Base-by-base conservation (phyloP, 2,888 invertebrate genomes). In the Ganaspis brasiliensis region DNA sequence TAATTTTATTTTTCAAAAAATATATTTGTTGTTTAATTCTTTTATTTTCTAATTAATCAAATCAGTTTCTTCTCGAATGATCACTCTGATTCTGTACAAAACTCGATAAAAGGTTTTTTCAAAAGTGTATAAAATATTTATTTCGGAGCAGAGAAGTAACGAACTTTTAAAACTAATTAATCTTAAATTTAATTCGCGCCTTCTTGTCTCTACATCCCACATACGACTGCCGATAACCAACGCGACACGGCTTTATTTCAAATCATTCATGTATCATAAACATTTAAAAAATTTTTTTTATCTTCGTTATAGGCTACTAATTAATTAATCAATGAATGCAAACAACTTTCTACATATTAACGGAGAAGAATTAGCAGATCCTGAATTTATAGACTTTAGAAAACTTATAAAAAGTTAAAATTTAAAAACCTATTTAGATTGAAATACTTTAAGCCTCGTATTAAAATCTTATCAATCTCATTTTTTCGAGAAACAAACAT, bases 151-250 rank as follows among this genome's bases (percentile, higher is more conserved):
- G 26, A n/a, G 40, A 63, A 19, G 6, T n/a, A 21, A 45, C 10
- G 24, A 45, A 67, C 40, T 45, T 67, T 21, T 3, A 67, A 67
- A 67, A 45, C n/a, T 26, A 21, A 67, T 45, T 67, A 12, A 45
- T n/a, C 24, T 9, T 24, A 67, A 67, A 67, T 45, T 3, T 21
- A 45, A 67, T 24, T n/a, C 26, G 45, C 24, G 45, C 45, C 67
- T 26, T 45, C 45, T 24, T 45, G 9, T 14, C n/a, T 49, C 45
- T 40, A 45, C 45, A 45, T 40, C 45, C 40, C 45, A 67, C 24
- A 4, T 26, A n/a, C 24, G 67, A 67, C 67, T 67, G 26, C 10
- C 67, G 24, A 61, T 19, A 63, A 63, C 16, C 21, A 21, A 19
- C 10, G 37, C 37, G 63, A 37, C 24, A 67, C 67, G 26, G n/a